Base-by-base conservation (phyloP, 2,113 vertebrate species). In the Heterotilapia buettikoferi region DNA sequence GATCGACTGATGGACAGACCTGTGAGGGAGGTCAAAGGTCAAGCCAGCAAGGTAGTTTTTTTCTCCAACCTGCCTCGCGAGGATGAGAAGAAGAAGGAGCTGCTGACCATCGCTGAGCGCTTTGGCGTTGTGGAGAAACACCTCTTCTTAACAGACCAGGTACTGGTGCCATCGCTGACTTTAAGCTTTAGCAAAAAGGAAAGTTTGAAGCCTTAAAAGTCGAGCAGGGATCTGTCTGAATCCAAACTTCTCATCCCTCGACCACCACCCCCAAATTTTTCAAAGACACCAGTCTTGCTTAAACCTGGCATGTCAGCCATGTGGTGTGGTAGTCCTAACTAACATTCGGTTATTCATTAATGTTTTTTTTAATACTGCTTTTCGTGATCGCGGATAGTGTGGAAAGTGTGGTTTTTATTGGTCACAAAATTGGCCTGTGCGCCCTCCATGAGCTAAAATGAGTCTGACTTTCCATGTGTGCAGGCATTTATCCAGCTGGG, bases 401-500 rank as follows among this genome's bases (percentile, higher is more conserved):
- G 59, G 31, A 63, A 63, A 63, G 59, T 63, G 10, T 38, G 18
- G 0, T 12, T 63, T 63, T 66, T 38, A 66, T 66, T 66, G 31
- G 61, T 66, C 6, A 36, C 59, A 19, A 36, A n/a, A 63, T 36
- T 63, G 31, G 16, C 18, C 59, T 36, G 59, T 63, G n/a, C 2
- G 4, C 59, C 59, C 59, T 63, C 59, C 61, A 66, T 66, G 31
- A 66, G 18, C 61, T 36, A 66, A 36, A 66, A 36, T 66, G 31
- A 66, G 0, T 66, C 18, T 66, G 61, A 36, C 18, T 66, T 36
- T 36, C 18, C 31, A n/a, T 61, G 7, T 80, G 2, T 16, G 8
- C 82, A 99, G 98, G 98, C 98, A 2, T 99, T 99, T 87, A 96
- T 99, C 59, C 98, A 99, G 95, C 97, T 99, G 97, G 96, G 97